Evolutionary conservation across 2,797 vertebrate genomes (phyloP).

Genomic region (Halcyon leucocephala): DNA sequence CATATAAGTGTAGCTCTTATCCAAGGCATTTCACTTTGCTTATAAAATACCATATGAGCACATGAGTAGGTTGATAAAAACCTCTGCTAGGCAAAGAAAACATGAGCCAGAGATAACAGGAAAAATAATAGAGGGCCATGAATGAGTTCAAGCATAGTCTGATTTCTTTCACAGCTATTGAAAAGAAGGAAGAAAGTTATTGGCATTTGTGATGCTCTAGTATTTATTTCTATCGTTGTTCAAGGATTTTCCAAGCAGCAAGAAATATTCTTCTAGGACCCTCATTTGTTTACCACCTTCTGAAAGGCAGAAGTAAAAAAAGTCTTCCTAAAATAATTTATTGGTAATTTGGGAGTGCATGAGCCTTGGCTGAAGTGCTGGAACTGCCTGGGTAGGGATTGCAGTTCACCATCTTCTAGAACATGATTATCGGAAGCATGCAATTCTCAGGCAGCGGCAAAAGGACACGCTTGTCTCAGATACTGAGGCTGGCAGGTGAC

Average conservation of each 20-base stretch:
- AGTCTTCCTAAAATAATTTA: background rate
- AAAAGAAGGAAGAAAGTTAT: background rate
- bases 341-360: background rate
- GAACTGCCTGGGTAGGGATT: background rate
- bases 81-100: background rate
- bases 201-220: background rate
- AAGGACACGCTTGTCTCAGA: background rate
- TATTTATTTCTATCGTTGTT: background rate
- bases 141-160: background rate
- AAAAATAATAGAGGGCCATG: background rate
- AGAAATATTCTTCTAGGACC: background rate
- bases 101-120: background rate
- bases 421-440: background rate
- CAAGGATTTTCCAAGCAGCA: background rate
- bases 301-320: background rate
- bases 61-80: background rate
- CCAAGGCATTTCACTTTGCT: background rate
- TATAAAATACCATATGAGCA: background rate
- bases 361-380: background rate
- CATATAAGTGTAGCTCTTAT: background rate
- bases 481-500: background rate
- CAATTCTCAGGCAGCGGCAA: background rate
- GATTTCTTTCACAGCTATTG: background rate
- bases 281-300: background rate
- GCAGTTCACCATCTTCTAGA: background rate